These are phyloP conservation scores for Drosophila pseudotakahashii DNA, from an alignment of 2,888 invertebrate species.

Conservation along the genomic window DNA sequence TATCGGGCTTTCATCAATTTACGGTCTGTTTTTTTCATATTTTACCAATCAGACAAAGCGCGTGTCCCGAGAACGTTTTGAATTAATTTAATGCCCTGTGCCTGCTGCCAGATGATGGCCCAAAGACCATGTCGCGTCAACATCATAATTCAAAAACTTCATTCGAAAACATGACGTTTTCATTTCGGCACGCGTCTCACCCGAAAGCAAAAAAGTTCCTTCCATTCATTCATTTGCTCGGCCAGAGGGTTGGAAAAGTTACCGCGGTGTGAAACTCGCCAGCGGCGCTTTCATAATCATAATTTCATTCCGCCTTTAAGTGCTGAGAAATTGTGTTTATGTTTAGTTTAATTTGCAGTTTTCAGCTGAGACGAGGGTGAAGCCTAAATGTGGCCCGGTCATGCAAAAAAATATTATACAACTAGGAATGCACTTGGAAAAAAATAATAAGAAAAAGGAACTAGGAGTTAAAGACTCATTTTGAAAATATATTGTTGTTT, in stretches of 20 bases:
- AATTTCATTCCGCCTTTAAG: conserved; percentile 69
- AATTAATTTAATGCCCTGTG: conserved; percentile 77
- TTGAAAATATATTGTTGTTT: no score
- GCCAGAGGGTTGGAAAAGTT: conserved; percentile 55
- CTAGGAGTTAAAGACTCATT: neutral
- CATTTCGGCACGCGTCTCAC: conserved; percentile 70
- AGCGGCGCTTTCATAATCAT: conserved; percentile 64
- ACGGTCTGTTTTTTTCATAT: conserved; percentile 43
- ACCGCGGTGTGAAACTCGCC: conserved; percentile 65
- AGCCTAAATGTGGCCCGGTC: conserved; percentile 55
- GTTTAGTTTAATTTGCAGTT: conserved; percentile 72
- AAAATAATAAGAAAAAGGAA: neutral
- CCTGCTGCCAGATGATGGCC: conserved; percentile 51
- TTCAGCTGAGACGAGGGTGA: conserved; percentile 52
- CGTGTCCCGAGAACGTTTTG: conserved; percentile 79
- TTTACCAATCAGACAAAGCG: conserved; percentile 73
- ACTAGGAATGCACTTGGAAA: conserved; percentile 12
- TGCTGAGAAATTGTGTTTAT: conserved; percentile 74
- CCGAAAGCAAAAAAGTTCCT: conserved; percentile 20
- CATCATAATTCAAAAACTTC: conserved; percentile 80
- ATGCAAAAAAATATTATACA: conserved; percentile 52
- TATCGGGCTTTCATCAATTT: conserved; percentile 68
- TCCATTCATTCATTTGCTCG: conserved; percentile 21
- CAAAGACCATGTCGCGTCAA: conserved; percentile 55
- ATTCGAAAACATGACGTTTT: conserved; percentile 78